These are phyloP conservation scores for Azorinus chamasolen DNA, from an alignment of 2,888 invertebrate species.

Conservation along the genomic window DNA sequence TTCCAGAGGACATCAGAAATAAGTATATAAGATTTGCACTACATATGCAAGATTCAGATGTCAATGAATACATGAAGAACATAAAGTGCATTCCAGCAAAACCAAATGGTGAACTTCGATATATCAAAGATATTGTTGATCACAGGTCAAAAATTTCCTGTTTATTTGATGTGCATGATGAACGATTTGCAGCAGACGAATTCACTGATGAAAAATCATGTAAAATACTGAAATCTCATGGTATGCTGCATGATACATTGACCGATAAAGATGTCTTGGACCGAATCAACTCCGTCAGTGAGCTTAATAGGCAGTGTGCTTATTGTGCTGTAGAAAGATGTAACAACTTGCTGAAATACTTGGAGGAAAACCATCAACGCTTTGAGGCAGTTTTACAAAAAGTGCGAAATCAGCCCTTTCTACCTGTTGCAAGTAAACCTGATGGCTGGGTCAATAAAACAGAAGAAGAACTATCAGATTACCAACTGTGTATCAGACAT, in stretches of 20 bases:
- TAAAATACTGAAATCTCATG: constrained; percentile 4
- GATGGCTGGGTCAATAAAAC: constrained; percentile 20
- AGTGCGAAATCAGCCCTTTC: constrained; percentile 1
- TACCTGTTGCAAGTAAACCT: constrained; percentile 21
- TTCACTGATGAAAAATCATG: background rate
- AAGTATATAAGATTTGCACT: constrained; percentile 23
- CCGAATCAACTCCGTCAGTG: constrained; percentile 9
- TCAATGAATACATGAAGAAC: constrained; percentile 31
- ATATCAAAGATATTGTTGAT: constrained; percentile 35
- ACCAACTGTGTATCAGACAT: background rate
- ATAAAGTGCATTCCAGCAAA: constrained; percentile 38
- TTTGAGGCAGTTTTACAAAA: background rate
- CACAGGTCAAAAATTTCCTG: constrained; percentile 5
- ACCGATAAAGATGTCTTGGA: constrained; percentile 11
- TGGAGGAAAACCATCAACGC: background rate
- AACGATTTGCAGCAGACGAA: constrained; percentile 17
- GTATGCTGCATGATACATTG: constrained; percentile 20
- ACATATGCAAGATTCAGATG: background rate
- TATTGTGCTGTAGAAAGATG: constrained; percentile 23
- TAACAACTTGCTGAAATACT: constrained; percentile 11
- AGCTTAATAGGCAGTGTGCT: constrained; percentile 13
- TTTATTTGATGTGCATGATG: constrained; percentile 23
- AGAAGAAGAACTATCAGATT: too few species aligned
- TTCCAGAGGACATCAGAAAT: too few species aligned
- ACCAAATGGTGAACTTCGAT: constrained; percentile 23